Base-by-base conservation (phyloP, 1,140 invertebrate genomes). In the Steinernema feltiae region DNA sequence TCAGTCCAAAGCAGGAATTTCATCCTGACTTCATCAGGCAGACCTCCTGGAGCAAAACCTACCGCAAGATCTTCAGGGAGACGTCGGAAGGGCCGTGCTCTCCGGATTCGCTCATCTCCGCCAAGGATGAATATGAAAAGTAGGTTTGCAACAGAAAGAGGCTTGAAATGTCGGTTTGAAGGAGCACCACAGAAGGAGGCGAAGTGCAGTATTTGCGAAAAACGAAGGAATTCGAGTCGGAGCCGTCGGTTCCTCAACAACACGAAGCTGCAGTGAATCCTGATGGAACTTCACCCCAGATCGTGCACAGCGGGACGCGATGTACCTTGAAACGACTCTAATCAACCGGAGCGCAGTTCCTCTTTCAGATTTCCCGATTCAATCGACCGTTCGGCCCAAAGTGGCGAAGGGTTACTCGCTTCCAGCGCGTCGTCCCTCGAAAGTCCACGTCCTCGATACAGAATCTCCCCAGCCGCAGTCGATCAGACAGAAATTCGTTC, bases 21-120 rank as follows among this genome's bases (percentile, higher is more conserved):
- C 12, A 12, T 7, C 53, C 53, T 3, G 53, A 63, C 24, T 63
- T 63, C 53, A 63, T 63, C 24, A 63, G 24, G 53, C 53, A 63
- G 53, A 63, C 53, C 12, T 63, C 53, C 24, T 63, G 53, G 53
- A 63, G 53, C 53, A 63, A 63, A 21, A 63, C 53, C 15, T 63
- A 63, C 24, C 7, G 53, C 7, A 63, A 63, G 24, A 63, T 63
- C 15, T 63, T 63, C 53, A 15, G 53, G 15, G 53, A 63, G 53
- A 63, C 53, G 53, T 63, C 53, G 15, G 53, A 73, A 24, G 72
- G 72, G 7, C 35, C 72, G 17, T 73, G 71, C 30, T 71, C 73
- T 1, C 48, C 73, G 48, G 24, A 76, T 41, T 75, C 69, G 29
- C 74, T 63, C 24, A 27, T 63, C 3, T 63, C 53, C 2, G 53